Evolutionary conservation across 2,888 invertebrate genomes (phyloP), one percentile per base, ranked within the genome.

Genomic region (Ophion ventricosus): DNA sequence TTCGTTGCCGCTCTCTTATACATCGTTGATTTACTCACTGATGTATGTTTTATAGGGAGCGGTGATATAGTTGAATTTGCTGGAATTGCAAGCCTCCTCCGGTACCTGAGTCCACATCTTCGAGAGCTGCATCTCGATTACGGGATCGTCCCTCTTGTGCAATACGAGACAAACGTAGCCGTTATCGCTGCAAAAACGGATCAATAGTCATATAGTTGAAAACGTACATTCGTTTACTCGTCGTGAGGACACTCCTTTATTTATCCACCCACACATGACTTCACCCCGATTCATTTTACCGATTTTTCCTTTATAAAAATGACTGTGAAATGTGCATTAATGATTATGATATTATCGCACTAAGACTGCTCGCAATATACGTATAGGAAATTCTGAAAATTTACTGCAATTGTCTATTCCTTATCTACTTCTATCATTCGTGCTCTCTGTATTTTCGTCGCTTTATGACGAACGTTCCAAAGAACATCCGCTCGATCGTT

Each of bases 101-200:
- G 96, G 95, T 81, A 90, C 90, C 72, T 92, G 90, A 82, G 91
- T 91, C 92, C 92, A 92, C 81, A 90, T 89, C 69, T 93, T 92
- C 79, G 96, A 96, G 89, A 95, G 95, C 90, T 96, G 96, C 89
- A 97, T 94, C 93, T 97, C 97, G 87, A 97, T 95, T 66, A 97
- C 96, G 89, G 95, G 95, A 81, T 95, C 94, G 87, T 96, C 96
- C 79, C 97, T 95, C 67, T 95, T 95, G 92, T 96, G 95, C 93
- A 97, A 95, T 87, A 95, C 94, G 94, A 97, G 95, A 92, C 97
- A 97, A 35, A 96, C 95, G 93, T 96, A 97, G 0, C 97, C 97
- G 23, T 96, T 97, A 89, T 96, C 95, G 90, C 97, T 97, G 95
- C 0, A 94, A 95, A 89, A 43, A 74, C 75, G 86, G 80, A 85